Conservation (phyloP, 2,797 vertebrate species). For the Choloepus didactylus region DNA sequence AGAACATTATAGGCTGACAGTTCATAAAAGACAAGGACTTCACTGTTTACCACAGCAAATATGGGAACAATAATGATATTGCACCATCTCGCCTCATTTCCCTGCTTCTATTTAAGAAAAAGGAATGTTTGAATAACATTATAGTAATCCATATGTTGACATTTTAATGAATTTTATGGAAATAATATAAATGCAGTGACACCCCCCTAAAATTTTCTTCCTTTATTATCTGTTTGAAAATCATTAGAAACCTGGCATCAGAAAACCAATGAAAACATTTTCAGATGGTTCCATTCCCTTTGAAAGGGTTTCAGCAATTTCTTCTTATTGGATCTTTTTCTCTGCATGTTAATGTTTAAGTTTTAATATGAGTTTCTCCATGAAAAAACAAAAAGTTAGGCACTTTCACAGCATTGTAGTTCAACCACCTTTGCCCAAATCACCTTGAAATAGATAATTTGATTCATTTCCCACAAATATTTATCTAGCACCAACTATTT, state of each 20-base stretch:
- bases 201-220: constrained; percentile 65
- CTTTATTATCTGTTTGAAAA: constrained; percentile 75
- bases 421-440: not conserved
- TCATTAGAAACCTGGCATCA: constrained; percentile 71
- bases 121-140: constrained; percentile 60
- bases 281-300: constrained; percentile 72
- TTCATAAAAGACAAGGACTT: not conserved
- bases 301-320: constrained; percentile 67
- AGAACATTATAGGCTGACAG: constrained; percentile 12
- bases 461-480: not conserved
- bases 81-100: constrained; percentile 63
- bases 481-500: constrained; percentile 4
- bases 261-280: constrained; percentile 67
- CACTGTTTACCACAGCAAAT: constrained; percentile 74
- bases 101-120: constrained; percentile 74
- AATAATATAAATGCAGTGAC: constrained; percentile 68
- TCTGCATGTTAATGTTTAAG: constrained; percentile 69
- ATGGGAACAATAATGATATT: constrained; percentile 72
- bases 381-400: constrained; percentile 20
- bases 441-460: not conserved
- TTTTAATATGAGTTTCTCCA: constrained; percentile 60
- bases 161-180: constrained; percentile 78
- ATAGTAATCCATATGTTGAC: constrained; percentile 69
- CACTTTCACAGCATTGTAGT: not conserved
- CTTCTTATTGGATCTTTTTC: constrained; percentile 60